These are phyloP conservation scores for Campylomormyrus tamandua DNA, from an alignment of 2,113 vertebrate genomes.

Conservation along the genomic window DNA sequence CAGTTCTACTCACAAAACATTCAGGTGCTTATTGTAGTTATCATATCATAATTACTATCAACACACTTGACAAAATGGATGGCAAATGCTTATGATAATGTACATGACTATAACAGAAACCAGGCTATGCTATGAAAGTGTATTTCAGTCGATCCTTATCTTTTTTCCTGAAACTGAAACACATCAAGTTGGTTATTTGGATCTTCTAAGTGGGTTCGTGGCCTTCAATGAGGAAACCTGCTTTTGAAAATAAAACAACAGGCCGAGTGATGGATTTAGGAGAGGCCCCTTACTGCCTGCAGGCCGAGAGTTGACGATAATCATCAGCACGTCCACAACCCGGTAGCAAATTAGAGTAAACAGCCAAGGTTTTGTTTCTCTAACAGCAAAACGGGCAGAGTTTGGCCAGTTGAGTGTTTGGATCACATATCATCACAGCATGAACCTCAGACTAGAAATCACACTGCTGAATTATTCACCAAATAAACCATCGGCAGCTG, in stretches of 20 bases:
- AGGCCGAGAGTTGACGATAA: not conserved
- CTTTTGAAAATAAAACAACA: not conserved
- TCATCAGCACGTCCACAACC: not conserved
- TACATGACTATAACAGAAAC: not conserved
- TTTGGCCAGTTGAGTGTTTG: not conserved
- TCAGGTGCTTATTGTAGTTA: not conserved
- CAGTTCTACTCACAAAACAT: not conserved
- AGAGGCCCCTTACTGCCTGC: not conserved
- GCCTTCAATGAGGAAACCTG: not conserved
- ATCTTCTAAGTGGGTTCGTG: not conserved
- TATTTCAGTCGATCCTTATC: not conserved
- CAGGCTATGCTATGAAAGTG: not conserved
- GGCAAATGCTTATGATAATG: not conserved
- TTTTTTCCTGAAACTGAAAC: not conserved
- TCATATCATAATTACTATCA: not conserved
- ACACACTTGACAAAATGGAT: not conserved
- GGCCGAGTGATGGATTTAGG: not conserved
- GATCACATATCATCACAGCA: not conserved
- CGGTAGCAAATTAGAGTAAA: not conserved
- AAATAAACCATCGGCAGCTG: not conserved
- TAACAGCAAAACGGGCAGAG: not conserved
- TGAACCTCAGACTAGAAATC: not conserved
- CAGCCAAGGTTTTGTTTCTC: not conserved
- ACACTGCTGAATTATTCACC: not conserved
- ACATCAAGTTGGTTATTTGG: not conserved